Evolutionary conservation across 2,888 invertebrate genomes (phyloP), one percentile per base, ranked within the genome.

Genomic region (Caenorhabditis panamensis): DNA sequence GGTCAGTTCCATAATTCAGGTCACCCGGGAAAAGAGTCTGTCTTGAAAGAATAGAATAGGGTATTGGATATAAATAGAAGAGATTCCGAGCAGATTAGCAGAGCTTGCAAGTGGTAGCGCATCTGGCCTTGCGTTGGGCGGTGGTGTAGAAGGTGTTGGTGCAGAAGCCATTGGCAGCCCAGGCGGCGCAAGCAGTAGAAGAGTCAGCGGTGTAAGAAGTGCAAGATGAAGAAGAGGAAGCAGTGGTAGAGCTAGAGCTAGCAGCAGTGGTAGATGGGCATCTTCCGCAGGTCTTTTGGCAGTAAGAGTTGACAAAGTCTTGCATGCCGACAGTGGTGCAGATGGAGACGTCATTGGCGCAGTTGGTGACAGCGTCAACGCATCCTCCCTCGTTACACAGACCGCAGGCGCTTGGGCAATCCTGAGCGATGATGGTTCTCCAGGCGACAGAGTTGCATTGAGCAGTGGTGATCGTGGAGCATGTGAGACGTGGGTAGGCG

Each of bases 251-350:
- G 9, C 9, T 5, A 28, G 44, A 37, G 58, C 36, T 13, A 22
- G 59, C 22, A 9, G 64, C 37, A 0, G 72, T 73, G 47, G 64
- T 59, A 24, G 72, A 64, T 5, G 72, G 54, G 47, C 72, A 72
- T 56, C 64, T 54, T 16, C 18, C 18, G 62, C 87, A 87, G 16
- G 86, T 82, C 47, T 81, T 81, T n/a, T 87, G 73, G 67, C 87
- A 87, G 66, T 82, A 73, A 3, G 31, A 18, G 41, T 64, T 66
- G 2, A 77, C 82, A 47, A 84, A 84, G n/a, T 49, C 24, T 41
- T 76, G 61, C 49, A 78, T 58, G 9, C 62, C 72, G 4, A 56
- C 44, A 49, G 36, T 68, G 4, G 20, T 37, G 44, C 82, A 82
- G 59, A 82, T 82, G 16, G 44, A 36, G 0, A 44, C 8, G 24